These are phyloP conservation scores for Mythimna albipuncta DNA, from an alignment of 2,888 invertebrate species.

Conservation along the genomic window DNA sequence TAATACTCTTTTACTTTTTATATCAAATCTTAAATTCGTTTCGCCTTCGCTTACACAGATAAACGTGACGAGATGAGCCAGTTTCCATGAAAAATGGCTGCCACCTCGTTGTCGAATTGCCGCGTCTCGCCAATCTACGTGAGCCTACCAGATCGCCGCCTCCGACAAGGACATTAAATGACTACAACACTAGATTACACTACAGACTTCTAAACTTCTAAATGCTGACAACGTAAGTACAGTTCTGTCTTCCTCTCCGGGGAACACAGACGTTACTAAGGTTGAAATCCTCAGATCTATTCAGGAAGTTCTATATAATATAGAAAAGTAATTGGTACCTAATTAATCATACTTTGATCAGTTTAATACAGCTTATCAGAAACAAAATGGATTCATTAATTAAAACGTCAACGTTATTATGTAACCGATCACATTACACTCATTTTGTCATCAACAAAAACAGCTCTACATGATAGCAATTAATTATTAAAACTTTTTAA, in stretches of 20 bases:
- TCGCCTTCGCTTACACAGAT: too few species aligned
- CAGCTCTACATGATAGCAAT: slow-evolving; percentile 52
- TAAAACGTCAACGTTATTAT: slow-evolving; percentile 29
- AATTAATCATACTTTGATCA: slow-evolving; percentile 20
- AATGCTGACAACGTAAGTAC: background rate
- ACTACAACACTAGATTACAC: too few species aligned
- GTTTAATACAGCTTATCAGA: slow-evolving; percentile 3
- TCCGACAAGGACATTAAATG: too few species aligned
- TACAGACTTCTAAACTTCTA: background rate
- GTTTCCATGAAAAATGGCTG: background rate
- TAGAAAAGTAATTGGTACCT: background rate
- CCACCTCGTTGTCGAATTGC: background rate
- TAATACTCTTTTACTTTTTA: too few species aligned
- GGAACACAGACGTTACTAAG: background rate
- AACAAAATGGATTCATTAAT: slow-evolving; percentile 32
- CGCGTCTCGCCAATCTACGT: background rate
- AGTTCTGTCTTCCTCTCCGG: background rate
- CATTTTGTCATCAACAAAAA: slow-evolving; percentile 29
- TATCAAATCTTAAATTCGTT: too few species aligned
- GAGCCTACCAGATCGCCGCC: background rate
- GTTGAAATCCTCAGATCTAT: background rate
- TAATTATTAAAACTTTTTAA: slow-evolving; percentile 67
- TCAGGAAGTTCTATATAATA: background rate
- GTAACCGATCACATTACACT: slow-evolving; percentile 25
- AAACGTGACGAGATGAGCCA: background rate